Percentiles rank a stretch among this genome's conserved stretches.
Evolutionary conservation across 2,797 vertebrate genomes (phyloP).

Genomic region (Emys orbicularis): DNA sequence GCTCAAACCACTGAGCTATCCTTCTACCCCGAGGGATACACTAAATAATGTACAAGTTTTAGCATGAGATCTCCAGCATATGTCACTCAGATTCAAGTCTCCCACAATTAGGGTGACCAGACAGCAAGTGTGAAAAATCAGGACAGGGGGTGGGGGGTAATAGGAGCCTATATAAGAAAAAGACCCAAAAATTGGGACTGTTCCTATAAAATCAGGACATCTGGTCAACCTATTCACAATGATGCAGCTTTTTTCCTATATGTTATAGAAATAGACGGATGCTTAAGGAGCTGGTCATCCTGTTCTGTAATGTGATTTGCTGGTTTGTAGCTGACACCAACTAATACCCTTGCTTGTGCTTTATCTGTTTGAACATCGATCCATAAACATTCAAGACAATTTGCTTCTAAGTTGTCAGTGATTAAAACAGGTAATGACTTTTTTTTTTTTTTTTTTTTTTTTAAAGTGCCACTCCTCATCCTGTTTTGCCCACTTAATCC

Average conservation of each 20-base stretch:
- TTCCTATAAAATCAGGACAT: no score
- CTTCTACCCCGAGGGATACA: no score
- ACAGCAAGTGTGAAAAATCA: no score
- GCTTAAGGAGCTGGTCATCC: neutral
- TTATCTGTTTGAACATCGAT: neutral
- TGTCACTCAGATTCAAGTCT: neutral
- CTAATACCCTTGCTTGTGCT: neutral
- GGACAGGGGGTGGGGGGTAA: no score
- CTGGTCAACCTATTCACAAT: neutral
- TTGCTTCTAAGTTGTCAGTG: neutral
- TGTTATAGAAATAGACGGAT: neutral
- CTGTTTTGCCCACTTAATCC: neutral
- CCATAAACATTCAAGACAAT: neutral
- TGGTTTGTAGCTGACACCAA: neutral
- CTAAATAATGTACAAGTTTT: neutral
- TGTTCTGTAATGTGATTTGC: neutral
- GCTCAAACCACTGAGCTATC: no score
- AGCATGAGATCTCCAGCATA: neutral
- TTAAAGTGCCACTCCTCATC: neutral
- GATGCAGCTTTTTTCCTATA: neutral
- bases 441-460: constrained; percentile 4
- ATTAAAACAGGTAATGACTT: neutral
- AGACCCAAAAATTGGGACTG: no score
- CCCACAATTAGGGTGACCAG: neutral
- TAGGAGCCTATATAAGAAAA: no score